Evolutionary conservation across 2,888 invertebrate species (phyloP), one percentile per base, ranked within the genome.

Genomic region (Diplazon laetatorius): DNA sequence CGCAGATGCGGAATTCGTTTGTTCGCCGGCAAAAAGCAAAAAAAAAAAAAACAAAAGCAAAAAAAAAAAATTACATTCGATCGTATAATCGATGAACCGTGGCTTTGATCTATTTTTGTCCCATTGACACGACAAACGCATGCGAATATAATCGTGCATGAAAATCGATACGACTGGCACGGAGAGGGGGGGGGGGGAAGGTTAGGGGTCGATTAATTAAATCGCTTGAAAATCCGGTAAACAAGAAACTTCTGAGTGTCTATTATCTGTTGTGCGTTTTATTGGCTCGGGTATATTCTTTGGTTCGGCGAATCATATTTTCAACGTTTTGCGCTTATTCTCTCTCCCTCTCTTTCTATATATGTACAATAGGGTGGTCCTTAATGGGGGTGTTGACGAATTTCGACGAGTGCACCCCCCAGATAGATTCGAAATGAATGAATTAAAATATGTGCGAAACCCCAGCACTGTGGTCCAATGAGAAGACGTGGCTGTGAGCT

Each of bases 201-300:
- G 76, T 76, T 71, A 78, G 71, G 71, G 78, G 78, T 78, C 78
- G 75, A 30, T 66, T 75, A 65, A 78, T 78, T 75, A 78, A 78
- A 70, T 70, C 70, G 55, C 25, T 68, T 22, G 18, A 18, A 35
- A 75, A 75, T 71, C 66, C 62, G 30, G 78, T 78, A 78, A 78
- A 78, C 78, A 78, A 71, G 48, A n/a, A n/a, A 60, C 18, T 75
- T 30, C 30, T 2, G n/a, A n/a, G n/a, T n/a, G n/a, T 48, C 74
- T 78, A 65, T 78, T 66, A 74, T 78, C 74, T 16, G 10, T 44
- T 12, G 20, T 35, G 14, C 12, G 20, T 57, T 48, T 48, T 18
- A 48, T 20, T 2, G 44, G 50, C 12, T 3, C 22, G 10, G 12
- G n/a, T 25, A 52, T n/a, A n/a, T n/a, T n/a, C n/a, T n/a, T n/a